Evolutionary conservation across 2,113 vertebrate genomes (phyloP).

Genomic region (Sceloporus undulatus): DNA sequence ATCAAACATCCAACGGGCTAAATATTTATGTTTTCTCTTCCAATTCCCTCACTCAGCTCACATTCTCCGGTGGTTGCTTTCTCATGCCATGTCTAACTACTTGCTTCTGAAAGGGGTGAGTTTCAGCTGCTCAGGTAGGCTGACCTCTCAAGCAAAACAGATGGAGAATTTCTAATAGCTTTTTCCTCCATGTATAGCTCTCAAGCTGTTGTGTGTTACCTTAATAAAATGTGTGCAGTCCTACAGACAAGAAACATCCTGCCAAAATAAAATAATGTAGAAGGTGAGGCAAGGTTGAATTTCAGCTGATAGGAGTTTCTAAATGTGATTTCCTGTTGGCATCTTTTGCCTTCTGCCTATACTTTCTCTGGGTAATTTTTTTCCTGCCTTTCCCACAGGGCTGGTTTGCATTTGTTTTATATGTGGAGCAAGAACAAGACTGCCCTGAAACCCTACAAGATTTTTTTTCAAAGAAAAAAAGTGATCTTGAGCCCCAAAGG

Average conservation of each 20-base stretch:
- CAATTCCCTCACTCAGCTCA: background rate
- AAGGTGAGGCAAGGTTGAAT: constrained; percentile 22
- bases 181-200: constrained; percentile 25
- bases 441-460: constrained; percentile 15
- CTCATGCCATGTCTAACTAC: constrained; percentile 32
- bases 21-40: background rate
- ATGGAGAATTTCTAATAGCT: constrained; percentile 43
- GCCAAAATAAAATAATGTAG: background rate
- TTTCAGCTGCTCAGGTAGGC: constrained; percentile 4
- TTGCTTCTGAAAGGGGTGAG: constrained; percentile 45
- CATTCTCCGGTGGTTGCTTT: constrained; percentile 26
- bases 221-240: constrained; percentile 33
- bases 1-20: background rate
- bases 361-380: background rate
- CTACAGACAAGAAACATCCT: constrained; percentile 16
- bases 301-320: constrained; percentile 38
- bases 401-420: constrained; percentile 53
- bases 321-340: constrained; percentile 58
- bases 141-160: constrained; percentile 55
- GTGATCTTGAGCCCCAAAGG: constrained; percentile 57
- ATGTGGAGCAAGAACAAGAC: constrained; percentile 28
- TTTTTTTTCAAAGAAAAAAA: background rate
- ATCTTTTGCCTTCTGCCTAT: background rate
- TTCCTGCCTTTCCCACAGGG: background rate
- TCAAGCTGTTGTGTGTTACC: constrained; percentile 22